Base-by-base conservation (phyloP, 2,797 vertebrate species). In the Loris lydekkerianus region DNA sequence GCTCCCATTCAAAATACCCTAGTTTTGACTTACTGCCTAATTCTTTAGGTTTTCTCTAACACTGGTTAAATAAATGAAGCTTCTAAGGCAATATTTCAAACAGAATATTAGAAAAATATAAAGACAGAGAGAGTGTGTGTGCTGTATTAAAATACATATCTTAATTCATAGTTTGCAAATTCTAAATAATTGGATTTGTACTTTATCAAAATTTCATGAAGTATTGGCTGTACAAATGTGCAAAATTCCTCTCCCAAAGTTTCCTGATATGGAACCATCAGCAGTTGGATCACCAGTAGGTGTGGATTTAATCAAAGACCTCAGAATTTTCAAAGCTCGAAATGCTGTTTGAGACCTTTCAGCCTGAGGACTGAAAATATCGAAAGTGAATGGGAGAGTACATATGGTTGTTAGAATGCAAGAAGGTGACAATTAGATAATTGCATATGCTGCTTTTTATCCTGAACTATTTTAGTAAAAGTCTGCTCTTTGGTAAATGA, bases 341-440 rank as follows among this genome's bases (percentile, higher is more conserved):
- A 94, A 93, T 90, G 86, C 60, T 63, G 15, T 92, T 96, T 91
- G 89, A 96, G 97, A 97, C 96, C 97, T 96, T 96, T 98, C 84
- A 94, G 96, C 97, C 97, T 60, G 23, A 92, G 85, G 87, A 96
- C 96, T 92, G 84, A 96, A 97, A 97, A 97, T 97, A 97, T 58
- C 58, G n/a, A 82, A 92, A 95, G 89, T 85, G 93, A 97, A 96
- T 91, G 94, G 96, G 89, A 96, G 70, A 86, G 89, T 97, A 81
- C 97, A 97, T 98, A 97, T 97, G 97, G 97, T 96, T 94, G 96
- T 93, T 96, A 95, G 95, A 96, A 97, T 86, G 65, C 86, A 96
- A 98, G 97, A 95, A 98, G 97, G 96, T 97, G 97, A 97, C 97
- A 97, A 98, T 97, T 92, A 97, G 97, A 97, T 97, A 85, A 96